Conservation (phyloP, 2,113 vertebrate species). For the Phocoena sinus region DNA sequence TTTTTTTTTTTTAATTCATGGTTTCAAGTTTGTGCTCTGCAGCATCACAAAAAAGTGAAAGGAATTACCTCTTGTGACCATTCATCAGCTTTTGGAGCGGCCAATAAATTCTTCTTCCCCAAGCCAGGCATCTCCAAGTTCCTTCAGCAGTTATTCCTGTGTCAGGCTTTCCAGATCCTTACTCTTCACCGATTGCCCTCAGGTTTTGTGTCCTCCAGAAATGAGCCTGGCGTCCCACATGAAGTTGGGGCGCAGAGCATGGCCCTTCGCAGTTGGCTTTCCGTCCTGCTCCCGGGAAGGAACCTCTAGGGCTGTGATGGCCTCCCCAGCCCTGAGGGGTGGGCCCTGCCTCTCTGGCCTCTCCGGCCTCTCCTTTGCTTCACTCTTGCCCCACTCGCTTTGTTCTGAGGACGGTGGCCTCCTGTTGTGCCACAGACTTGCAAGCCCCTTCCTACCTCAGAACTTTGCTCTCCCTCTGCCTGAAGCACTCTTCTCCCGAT, state of each 20-base stretch:
- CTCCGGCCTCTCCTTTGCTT: neutral
- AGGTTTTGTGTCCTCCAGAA: neutral
- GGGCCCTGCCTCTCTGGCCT: neutral
- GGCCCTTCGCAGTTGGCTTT: neutral
- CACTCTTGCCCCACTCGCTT: neutral
- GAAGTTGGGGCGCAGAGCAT: neutral
- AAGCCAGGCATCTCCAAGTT: neutral
- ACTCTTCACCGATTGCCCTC: neutral
- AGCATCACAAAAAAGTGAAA: neutral
- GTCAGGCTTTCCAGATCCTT: neutral
- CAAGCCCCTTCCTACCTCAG: neutral
- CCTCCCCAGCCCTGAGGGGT: fast-evolving
- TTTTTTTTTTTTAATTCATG: neutral
- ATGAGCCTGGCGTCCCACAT: neutral
- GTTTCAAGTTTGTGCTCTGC: neutral
- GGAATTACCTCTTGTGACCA: neutral
- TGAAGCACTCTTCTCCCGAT: fast-evolving
- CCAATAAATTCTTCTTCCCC: neutral
- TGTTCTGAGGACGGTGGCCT: neutral
- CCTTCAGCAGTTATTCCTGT: neutral
- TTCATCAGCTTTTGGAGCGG: neutral
- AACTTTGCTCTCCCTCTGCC: neutral
- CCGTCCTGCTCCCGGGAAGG: neutral
- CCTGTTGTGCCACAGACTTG: neutral
- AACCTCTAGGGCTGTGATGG: neutral